phyloP scores from a whole-genome alignment of 37 sponge, comb jelly and placozoan species.

The Eunapius fragilis region DNA sequence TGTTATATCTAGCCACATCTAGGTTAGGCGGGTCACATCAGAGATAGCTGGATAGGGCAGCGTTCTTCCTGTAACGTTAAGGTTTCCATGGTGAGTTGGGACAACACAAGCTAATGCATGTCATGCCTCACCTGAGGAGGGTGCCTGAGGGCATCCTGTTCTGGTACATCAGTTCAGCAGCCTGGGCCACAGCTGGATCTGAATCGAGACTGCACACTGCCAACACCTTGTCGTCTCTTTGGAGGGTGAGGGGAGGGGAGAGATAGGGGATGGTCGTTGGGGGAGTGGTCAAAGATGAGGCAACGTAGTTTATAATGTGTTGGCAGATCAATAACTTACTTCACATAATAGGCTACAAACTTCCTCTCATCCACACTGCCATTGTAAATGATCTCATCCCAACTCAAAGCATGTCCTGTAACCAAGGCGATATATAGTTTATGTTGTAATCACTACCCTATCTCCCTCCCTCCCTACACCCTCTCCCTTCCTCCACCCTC shows the following conservation, averaged over 20 bases:
- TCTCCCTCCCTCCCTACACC: too few relatives aligned
- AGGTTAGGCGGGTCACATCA: too few relatives aligned
- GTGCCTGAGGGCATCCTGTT: constrained; percentile 67
- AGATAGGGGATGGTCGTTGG: too few relatives aligned
- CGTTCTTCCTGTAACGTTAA: constrained; percentile 15
- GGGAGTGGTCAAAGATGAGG: not conserved
- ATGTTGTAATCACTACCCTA: not conserved
- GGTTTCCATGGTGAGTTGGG: not conserved
- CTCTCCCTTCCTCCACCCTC: not conserved
- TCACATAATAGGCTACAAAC: constrained; percentile 83
- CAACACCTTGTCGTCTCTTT: constrained; percentile 72
- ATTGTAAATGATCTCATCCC: constrained; percentile 86
- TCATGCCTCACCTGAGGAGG: constrained; percentile 54
- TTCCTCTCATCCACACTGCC: constrained; percentile 79
- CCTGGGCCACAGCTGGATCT: constrained; percentile 76
- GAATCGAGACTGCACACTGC: constrained; percentile 73
- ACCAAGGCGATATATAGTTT: not conserved
- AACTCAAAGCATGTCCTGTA: constrained; percentile 66
- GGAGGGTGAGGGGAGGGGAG: not conserved
- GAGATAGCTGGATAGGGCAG: constrained; percentile 18
- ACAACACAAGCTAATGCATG: not conserved
- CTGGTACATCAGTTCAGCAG: constrained; percentile 82
- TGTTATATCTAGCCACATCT: too few relatives aligned
- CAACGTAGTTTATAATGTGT: not conserved
- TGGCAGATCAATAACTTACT: constrained; percentile 25